A percentile compares a stretch with the other conserved stretches of the same genome.
Conservation (phyloP, 2,888 invertebrate species). For the Acleris holmiana region DNA sequence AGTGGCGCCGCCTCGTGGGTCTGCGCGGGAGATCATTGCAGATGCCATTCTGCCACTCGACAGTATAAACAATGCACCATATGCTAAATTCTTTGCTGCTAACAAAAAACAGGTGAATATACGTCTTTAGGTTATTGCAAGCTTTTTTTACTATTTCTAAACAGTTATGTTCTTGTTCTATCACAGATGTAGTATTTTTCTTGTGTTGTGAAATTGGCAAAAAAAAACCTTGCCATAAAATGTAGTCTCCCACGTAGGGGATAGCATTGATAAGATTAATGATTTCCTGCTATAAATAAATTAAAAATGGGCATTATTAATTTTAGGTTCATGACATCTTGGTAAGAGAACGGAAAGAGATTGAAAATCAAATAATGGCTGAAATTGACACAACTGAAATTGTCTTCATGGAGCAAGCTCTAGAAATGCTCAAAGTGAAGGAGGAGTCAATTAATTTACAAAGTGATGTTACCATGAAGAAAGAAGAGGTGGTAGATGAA, state of each 20-base stretch:
- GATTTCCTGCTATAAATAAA: neutral
- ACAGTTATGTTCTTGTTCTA: too few relatives aligned
- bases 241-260: too few relatives aligned
- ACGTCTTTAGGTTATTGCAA: neutral
- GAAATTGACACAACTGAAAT: conserved; percentile 92
- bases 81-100: conserved; percentile 91
- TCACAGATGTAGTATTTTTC: too few relatives aligned
- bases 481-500: conserved; percentile 47
- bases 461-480: conserved; percentile 42
- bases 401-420: conserved; percentile 93
- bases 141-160: too few relatives aligned
- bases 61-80: conserved; percentile 81
- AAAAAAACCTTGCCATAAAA: too few relatives aligned
- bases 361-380: conserved; percentile 86
- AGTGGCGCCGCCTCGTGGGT: conserved; percentile 83
- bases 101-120: conserved; percentile 85
- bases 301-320: neutral
- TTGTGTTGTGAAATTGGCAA: too few relatives aligned
- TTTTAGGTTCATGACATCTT: conserved; percentile 88
- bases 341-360: conserved; percentile 88
- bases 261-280: too few relatives aligned
- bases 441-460: conserved; percentile 40
- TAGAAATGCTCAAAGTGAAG: conserved; percentile 84
- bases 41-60: conserved; percentile 63
- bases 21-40: conserved; percentile 69